phyloP scores from a whole-genome alignment of 2,888 invertebrate species.

The Dexiosoma caninum region DNA sequence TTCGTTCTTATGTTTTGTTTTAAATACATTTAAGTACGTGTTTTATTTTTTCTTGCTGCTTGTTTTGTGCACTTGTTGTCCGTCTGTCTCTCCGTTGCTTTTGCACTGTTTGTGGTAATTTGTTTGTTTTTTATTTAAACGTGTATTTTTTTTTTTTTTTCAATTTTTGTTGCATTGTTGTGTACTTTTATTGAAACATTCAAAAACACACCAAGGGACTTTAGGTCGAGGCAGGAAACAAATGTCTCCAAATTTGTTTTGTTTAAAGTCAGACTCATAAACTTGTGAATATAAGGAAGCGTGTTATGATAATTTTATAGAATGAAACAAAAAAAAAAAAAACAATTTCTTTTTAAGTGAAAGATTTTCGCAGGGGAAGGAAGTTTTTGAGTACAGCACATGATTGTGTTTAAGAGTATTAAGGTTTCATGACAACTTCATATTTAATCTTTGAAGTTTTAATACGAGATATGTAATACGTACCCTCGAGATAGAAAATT shows the following conservation, averaged over 20 bases:
- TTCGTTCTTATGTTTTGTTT: constrained; percentile 35
- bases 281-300: constrained; percentile 38
- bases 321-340: not conserved
- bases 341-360: not conserved
- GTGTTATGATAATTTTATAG: constrained; percentile 42
- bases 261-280: constrained; percentile 15
- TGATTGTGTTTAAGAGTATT: not conserved
- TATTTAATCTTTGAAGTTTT: not conserved
- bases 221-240: constrained; percentile 23
- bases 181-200: not conserved
- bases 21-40: constrained; percentile 28
- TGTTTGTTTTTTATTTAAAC: constrained; percentile 49
- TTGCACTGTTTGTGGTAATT: constrained; percentile 53
- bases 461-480: not conserved
- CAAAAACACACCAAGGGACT: constrained; percentile 11
- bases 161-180: not conserved
- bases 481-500: too few relatives aligned
- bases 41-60: not conserved
- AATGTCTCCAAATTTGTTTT: constrained; percentile 47
- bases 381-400: not conserved
- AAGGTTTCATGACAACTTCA: not conserved
- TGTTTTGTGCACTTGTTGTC: constrained; percentile 1
- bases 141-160: not conserved
- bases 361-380: not conserved
- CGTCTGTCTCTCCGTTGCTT: constrained; percentile 18